These are phyloP conservation scores for Hemiscyllium ocellatum DNA, from an alignment of 2,113 vertebrate species.

Conservation along the genomic window DNA sequence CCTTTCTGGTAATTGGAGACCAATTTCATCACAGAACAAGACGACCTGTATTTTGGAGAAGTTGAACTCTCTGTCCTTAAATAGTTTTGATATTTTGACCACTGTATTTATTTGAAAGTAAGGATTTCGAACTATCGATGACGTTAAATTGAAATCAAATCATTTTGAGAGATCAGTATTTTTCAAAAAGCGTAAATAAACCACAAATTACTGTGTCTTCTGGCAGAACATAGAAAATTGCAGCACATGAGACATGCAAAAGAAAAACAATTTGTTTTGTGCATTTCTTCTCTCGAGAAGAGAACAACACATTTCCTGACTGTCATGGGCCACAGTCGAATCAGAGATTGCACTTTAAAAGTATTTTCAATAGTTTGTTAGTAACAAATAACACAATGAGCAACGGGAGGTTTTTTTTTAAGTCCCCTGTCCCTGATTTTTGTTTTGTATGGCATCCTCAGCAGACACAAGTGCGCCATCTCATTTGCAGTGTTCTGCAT, in stretches of 20 bases:
- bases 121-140: not conserved
- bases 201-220: not conserved
- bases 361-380: not conserved
- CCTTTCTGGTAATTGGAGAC: not conserved
- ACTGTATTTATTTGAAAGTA: not conserved
- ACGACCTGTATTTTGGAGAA: not conserved
- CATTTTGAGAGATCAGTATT: not conserved
- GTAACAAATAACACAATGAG: not conserved
- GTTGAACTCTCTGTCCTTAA: not conserved
- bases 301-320: not conserved
- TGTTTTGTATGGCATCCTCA: not conserved
- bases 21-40: not conserved
- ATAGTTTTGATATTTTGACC: not conserved
- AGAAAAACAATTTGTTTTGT: not conserved
- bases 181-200: not conserved
- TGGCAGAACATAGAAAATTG: not conserved
- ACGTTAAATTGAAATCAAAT: not conserved
- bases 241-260: not conserved
- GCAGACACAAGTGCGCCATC: not conserved
- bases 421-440: not conserved
- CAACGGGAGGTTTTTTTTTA: not conserved
- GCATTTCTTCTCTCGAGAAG: not conserved
- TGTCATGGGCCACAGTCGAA: not conserved
- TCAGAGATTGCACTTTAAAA: conserved; percentile 9
- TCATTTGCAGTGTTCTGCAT: conserved; percentile 24